Evolutionary conservation across 2,113 vertebrate genomes (phyloP), one percentile per base, ranked within the genome.

Genomic region (Sterna hirundo): DNA sequence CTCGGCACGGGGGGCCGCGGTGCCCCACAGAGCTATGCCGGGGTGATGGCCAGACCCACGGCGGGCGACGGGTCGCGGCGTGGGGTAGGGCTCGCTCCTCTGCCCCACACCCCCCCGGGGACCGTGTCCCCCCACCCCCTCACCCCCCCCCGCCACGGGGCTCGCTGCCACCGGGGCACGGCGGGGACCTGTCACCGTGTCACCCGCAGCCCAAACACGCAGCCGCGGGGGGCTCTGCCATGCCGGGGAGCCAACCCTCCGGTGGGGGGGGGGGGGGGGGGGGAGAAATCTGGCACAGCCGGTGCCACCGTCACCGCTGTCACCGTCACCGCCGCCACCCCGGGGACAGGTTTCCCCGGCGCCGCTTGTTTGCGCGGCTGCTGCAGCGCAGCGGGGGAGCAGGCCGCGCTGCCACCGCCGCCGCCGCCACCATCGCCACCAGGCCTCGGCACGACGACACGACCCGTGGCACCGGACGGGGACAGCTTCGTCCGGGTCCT

Each of bases 401-500:
- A 94, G 92, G 83, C 92, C 77, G 1, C 15, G 2, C 47, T 3
- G 4, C 51, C 71, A n/a, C 92, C 86, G 18, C 47, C 18, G 5
- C 34, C 57, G 3, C 11, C 40, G 17, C 32, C 22, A 17, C 29
- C 38, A 12, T 13, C 17, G 60, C 62, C 25, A 42, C 62, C 55
- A 0, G 2, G 38, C 34, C 57, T 55, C 3, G 0, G 71, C 70
- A 10, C 26, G 13, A 10, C 1, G 1, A 51, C 47, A 13, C 11
- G 30, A 49, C 30, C 30, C 79, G 3, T 47, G 15, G 26, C 27
- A 49, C 22, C n/a, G 14, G 44, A 44, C 7, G 44, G 44, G 44
- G 44, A 44, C 44, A 6, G 44, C 16, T 44, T 44, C 44, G 44
- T 16, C 44, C 44, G 18, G 16, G 44, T 44, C n/a, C n/a, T n/a